These are phyloP conservation scores for Sebastes hubbsi DNA, from an alignment of 2,797 vertebrate genomes.

Conservation along the genomic window DNA sequence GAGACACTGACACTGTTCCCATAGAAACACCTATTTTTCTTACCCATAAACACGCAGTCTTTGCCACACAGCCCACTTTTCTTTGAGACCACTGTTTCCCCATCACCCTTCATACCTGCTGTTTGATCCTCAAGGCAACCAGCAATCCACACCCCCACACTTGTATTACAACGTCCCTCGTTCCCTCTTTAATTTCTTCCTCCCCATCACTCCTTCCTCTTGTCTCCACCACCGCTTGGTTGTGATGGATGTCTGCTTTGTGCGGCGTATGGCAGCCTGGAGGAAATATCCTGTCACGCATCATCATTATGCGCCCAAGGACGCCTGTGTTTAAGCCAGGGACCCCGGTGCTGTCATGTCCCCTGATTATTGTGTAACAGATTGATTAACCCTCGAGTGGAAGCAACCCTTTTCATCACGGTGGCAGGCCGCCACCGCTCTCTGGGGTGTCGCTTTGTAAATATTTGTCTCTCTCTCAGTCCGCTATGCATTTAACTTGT, in stretches of 20 bases:
- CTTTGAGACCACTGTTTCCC: constrained; percentile 49
- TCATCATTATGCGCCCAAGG: constrained; percentile 64
- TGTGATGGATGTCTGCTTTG: constrained; percentile 58
- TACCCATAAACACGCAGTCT: constrained; percentile 19
- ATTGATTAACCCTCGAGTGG: constrained; percentile 75
- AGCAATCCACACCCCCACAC: constrained; percentile 37
- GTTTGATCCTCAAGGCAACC: constrained; percentile 63
- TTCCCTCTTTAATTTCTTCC: constrained; percentile 55
- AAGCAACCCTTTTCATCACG: constrained; percentile 44
- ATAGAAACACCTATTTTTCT: constrained; percentile 46
- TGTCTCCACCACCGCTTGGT: constrained; percentile 28
- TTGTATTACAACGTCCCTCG: constrained; percentile 46
- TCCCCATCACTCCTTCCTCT: constrained; percentile 17
- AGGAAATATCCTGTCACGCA: constrained; percentile 66
- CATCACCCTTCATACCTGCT: constrained; percentile 20
- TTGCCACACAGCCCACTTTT: constrained; percentile 21
- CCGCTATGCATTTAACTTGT: constrained; percentile 30
- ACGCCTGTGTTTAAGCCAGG: constrained; percentile 54
- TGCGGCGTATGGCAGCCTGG: constrained; percentile 26
- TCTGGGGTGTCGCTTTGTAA: constrained; percentile 42
- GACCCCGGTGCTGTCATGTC: constrained; percentile 58
- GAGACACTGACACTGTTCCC: constrained; percentile 25
- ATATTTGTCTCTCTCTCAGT: constrained; percentile 45
- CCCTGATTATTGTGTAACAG: constrained; percentile 63
- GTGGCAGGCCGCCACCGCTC: constrained; percentile 24